A percentile compares a stretch with the other conserved stretches of the same genome.
These are phyloP conservation scores for Chroicocephalus ridibundus DNA, from an alignment of 2,113 vertebrate genomes.

Conservation along the genomic window DNA sequence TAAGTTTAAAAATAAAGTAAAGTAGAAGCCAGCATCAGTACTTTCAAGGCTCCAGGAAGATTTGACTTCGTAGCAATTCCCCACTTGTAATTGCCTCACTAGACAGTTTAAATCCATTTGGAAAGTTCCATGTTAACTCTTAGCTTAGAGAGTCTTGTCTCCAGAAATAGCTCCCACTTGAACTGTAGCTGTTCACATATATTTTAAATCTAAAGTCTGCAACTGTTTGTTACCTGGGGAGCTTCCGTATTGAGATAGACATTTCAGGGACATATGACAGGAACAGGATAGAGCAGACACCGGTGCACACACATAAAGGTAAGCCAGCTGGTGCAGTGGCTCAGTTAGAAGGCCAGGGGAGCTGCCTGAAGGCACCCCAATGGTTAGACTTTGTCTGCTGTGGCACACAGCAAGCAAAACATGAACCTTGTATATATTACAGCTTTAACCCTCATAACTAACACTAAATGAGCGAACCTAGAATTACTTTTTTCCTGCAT, in stretches of 20 bases:
- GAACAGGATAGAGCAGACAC: background rate
- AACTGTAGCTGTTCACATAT: background rate
- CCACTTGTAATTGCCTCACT: background rate
- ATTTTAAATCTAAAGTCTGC: background rate
- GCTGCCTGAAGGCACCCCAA: background rate
- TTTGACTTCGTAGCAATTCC: background rate
- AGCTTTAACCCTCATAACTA: background rate
- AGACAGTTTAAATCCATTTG: constrained; percentile 23
- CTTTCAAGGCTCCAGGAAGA: background rate
- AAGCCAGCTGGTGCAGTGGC: background rate
- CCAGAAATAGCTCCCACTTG: background rate
- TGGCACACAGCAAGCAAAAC: background rate
- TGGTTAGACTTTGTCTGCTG: background rate
- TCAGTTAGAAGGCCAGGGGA: background rate
- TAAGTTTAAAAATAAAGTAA: background rate
- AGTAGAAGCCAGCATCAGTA: background rate
- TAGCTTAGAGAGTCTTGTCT: background rate
- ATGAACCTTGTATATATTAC: background rate
- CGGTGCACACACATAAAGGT: background rate
- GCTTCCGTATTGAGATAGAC: background rate
- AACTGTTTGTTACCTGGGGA: background rate
- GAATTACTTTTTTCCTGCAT: background rate
- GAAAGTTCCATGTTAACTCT: background rate
- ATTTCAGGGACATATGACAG: background rate
- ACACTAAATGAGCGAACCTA: background rate